These are phyloP conservation scores for Brachionus plicatilis DNA, from an alignment of 1,140 invertebrate genomes.

Conservation along the genomic window DNA sequence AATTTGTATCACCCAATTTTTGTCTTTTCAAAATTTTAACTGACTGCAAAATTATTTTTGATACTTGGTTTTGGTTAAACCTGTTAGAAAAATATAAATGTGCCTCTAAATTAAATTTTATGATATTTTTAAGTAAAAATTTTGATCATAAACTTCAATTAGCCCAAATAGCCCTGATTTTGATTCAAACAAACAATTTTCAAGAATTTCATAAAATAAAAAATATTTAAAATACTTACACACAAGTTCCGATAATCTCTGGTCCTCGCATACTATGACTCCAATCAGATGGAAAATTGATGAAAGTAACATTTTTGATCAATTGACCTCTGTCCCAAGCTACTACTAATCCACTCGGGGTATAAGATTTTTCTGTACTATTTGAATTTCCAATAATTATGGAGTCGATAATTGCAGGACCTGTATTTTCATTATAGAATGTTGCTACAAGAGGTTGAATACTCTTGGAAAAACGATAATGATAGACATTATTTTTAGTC, in stretches of 20 bases:
- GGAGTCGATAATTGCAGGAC: constrained; percentile 9
- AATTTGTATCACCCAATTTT: no score
- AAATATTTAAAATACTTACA: neutral
- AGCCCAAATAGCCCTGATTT: no score
- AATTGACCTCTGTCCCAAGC: constrained; percentile 31
- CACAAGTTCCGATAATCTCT: constrained; percentile 11
- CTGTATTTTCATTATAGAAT: constrained; percentile 26
- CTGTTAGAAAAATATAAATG: no score
- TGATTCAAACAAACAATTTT: no score
- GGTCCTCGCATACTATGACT: neutral
- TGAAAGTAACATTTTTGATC: constrained; percentile 10
- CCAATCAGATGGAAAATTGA: neutral
- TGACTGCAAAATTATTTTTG: no score
- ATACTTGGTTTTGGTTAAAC: no score
- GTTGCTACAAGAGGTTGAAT: neutral
- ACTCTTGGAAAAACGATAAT: neutral
- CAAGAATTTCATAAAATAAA: no score
- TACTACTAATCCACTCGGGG: neutral
- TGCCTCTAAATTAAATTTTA: no score
- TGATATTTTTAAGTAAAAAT: no score
- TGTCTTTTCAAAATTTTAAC: no score
- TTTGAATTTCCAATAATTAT: constrained; percentile 21
- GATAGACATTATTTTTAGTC: neutral
- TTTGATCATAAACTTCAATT: no score
- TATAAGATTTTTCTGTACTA: constrained; percentile 35